Evolutionary conservation across 1,140 invertebrate genomes (phyloP).

Genomic region (Plectrocnemia conspersa): DNA sequence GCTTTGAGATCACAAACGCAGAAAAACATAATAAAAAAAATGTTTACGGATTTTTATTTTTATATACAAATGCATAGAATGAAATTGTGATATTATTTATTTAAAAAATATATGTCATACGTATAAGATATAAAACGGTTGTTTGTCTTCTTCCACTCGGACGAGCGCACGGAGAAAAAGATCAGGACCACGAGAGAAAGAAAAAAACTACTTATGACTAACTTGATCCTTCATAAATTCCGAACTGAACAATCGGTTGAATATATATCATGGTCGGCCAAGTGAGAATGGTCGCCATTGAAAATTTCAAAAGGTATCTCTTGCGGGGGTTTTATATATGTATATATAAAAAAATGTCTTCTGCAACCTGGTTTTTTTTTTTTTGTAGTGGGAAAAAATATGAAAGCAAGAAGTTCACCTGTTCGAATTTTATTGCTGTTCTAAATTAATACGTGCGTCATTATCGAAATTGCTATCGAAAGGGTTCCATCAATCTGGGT

Average conservation of each 20-base stretch:
- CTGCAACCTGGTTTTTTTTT: slow-evolving; percentile 16
- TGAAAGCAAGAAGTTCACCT: too few species aligned
- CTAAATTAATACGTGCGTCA: too few species aligned
- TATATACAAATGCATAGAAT: slow-evolving; percentile 13
- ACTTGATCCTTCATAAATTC: slow-evolving; percentile 36
- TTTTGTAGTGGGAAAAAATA: slow-evolving; percentile 14
- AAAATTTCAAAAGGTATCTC: slow-evolving; percentile 33
- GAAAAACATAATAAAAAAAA: slow-evolving; percentile 28
- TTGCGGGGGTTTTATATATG: slow-evolving; percentile 12
- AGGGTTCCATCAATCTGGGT: background rate
- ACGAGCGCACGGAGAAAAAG: slow-evolving; percentile 1
- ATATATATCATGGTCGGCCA: slow-evolving; percentile 33
- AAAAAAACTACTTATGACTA: slow-evolving; percentile 31
- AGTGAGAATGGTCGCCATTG: slow-evolving; percentile 32
- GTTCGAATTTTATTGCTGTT: too few species aligned
- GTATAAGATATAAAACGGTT: background rate
- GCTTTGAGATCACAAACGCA: slow-evolving; percentile 16
- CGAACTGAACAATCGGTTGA: slow-evolving; percentile 32
- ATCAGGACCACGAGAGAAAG: slow-evolving; percentile 6
- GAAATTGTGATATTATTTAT: background rate
- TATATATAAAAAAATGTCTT: slow-evolving; percentile 24
- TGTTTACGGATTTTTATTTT: slow-evolving; percentile 9
- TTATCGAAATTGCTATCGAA: too few species aligned
- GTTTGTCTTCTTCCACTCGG: background rate
- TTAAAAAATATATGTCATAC: background rate